These are phyloP conservation scores for Microctenopoma steveboyesi DNA, from an alignment of 2,797 vertebrate species.

Conservation along the genomic window DNA sequence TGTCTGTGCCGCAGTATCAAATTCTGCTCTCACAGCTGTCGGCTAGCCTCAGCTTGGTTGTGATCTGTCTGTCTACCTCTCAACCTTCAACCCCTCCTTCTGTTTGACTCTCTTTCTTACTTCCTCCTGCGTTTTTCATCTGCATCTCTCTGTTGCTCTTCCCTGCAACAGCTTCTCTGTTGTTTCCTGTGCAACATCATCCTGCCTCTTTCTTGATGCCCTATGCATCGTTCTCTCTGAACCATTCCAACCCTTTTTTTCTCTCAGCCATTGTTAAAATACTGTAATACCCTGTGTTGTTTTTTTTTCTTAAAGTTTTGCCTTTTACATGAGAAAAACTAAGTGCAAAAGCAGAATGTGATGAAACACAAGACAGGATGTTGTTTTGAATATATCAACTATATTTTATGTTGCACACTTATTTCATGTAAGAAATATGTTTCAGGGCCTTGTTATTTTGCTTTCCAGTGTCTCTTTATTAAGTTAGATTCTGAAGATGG, in stretches of 20 bases:
- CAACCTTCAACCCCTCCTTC: conserved; percentile 80
- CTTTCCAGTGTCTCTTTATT: background rate
- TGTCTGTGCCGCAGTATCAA: conserved; percentile 76
- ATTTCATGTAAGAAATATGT: background rate
- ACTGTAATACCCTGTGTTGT: background rate
- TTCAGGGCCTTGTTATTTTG: background rate
- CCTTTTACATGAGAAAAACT: conserved; percentile 14
- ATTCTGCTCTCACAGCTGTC: conserved; percentile 83
- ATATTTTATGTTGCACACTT: background rate
- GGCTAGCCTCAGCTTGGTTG: conserved; percentile 71
- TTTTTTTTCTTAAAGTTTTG: background rate
- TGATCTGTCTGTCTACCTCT: conserved; percentile 81
- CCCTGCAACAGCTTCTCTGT: conserved; percentile 26
- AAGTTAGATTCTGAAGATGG: background rate
- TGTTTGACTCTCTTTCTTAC: conserved; percentile 62
- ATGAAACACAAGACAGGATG: background rate
- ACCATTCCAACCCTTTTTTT: conserved; percentile 10
- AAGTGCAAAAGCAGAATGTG: conserved; percentile 12
- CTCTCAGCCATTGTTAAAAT: conserved; percentile 29
- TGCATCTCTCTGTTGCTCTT: conserved; percentile 36
- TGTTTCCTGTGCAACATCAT: conserved; percentile 1
- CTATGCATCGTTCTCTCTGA: conserved; percentile 49
- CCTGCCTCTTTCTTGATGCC: conserved; percentile 28
- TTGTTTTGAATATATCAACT: background rate
- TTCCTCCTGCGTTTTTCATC: conserved; percentile 55